These are phyloP conservation scores for Paradoxurus hermaphroditus DNA, from an alignment of 2,113 vertebrate species.

Conservation along the genomic window DNA sequence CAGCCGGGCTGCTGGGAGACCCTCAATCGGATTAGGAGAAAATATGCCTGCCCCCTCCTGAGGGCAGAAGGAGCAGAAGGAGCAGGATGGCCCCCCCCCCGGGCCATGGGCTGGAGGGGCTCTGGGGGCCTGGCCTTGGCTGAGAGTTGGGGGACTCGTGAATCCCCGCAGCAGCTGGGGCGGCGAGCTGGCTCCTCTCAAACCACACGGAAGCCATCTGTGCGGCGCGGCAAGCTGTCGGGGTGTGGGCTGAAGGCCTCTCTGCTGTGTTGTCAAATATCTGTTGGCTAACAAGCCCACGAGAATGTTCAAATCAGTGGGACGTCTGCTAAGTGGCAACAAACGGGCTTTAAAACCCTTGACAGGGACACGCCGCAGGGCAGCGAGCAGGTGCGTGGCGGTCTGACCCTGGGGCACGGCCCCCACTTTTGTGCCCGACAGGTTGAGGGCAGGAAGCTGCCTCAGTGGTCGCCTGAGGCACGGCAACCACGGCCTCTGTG, in stretches of 20 bases:
- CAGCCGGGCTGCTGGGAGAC: not conserved
- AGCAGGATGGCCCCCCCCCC: not conserved
- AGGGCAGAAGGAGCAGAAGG: too few species aligned
- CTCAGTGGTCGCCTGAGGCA: rapidly evolving
- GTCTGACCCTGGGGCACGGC: rapidly evolving
- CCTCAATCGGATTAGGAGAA: not conserved
- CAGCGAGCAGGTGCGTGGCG: slow-evolving; percentile 2
- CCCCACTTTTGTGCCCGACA: rapidly evolving
- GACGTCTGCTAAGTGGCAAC: slow-evolving; percentile 58
- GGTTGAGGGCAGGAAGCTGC: rapidly evolving
- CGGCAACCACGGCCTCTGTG: rapidly evolving
- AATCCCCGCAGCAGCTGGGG: not conserved
- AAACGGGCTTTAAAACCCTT: slow-evolving; percentile 67
- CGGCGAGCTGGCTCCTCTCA: not conserved
- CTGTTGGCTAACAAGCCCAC: slow-evolving; percentile 38
- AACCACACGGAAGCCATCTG: not conserved
- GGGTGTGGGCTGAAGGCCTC: not conserved
- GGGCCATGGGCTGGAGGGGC: too few species aligned
- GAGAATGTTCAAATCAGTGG: slow-evolving; percentile 41
- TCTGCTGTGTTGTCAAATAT: not conserved
- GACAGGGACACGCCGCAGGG: slow-evolving; percentile 36
- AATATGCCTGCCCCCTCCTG: not conserved
- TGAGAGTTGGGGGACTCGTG: too few species aligned
- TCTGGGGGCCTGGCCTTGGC: not conserved
- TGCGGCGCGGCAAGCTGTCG: rapidly evolving